Base-by-base conservation (phyloP, 1,140 invertebrate genomes). In the Papilio aristodemus region DNA sequence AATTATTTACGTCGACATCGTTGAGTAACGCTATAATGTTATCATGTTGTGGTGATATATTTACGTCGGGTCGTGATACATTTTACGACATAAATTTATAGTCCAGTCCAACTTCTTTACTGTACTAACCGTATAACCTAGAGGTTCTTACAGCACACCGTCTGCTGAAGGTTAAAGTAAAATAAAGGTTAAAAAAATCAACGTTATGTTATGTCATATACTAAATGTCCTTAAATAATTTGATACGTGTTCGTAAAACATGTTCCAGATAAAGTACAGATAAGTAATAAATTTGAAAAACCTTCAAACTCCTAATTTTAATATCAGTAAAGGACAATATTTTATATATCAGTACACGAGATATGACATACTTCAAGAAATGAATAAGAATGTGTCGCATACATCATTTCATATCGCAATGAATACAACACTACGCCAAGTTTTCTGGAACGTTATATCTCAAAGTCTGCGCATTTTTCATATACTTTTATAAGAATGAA, bases 381-480 rank as follows among this genome's bases (percentile, higher is more conserved):
- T 39, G 36, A 62, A 9, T 63, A 63, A 63, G 60, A 43, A 43
- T 22, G n/a, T 27, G 22, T 43, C 60, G 60, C 60, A 43, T 37
- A 38, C 41, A 63, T 41, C 17, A 22, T 63, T 43, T 43, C 60
- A 41, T 63, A 41, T 63, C 22, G 19, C 37, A 11, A 17, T 39
- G 13, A 25, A 63, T 41, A 22, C 11, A 25, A 39, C 59, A n/a
- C 38, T 63, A 63, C 60, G 60, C 38, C 60, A 63, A 63, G 60
- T 63, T 63, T 63, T 63, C 60, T 43, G 38, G 19, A 63, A 39
- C 17, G 60, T 39, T 62, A 62, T 62, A 38, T 62, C 59, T 62
- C 59, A 62, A 41, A 19, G 19, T 39, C 36, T 62, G 32, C 10
- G 32, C 59, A 19, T 62, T 39, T 19, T 19, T 41, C 59, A 62